Conservation (phyloP, 2,888 invertebrate genomes). For the Plebejus melissa region DNA sequence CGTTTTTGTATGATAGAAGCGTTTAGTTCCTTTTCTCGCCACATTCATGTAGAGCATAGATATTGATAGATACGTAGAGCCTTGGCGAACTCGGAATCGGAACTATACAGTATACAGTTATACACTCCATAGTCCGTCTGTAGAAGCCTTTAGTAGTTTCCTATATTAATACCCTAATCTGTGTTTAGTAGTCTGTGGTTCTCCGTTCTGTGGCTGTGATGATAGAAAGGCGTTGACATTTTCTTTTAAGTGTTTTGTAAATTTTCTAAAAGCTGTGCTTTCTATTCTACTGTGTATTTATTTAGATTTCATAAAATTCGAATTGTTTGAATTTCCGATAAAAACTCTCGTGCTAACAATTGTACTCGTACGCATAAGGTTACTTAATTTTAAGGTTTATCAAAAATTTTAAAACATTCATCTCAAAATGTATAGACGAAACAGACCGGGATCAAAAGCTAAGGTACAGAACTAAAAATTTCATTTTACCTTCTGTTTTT, state of each 20-base stretch:
- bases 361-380: neutral
- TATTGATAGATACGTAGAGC: no score
- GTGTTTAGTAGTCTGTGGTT: no score
- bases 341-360: neutral
- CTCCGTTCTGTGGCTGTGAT: no score
- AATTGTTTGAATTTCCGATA: neutral
- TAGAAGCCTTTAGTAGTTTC: no score
- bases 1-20: no score
- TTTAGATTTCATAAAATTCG: neutral
- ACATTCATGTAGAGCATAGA: no score
- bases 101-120: no score
- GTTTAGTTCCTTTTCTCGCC: no score
- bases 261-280: neutral
- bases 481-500: neutral
- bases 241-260: slow-evolving; percentile 12
- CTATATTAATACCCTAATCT: no score
- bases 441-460: slow-evolving; percentile 94
- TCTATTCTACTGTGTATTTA: neutral
- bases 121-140: no score
- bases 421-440: slow-evolving; percentile 89
- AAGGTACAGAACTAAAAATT: slow-evolving; percentile 77
- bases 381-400: neutral
- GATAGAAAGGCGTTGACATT: slow-evolving; percentile 22
- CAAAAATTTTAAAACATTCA: slow-evolving; percentile 41
- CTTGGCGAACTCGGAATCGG: no score